These are phyloP conservation scores for Caenorhabditis zanzibari DNA, from an alignment of 2,888 invertebrate species.

Conservation along the genomic window DNA sequence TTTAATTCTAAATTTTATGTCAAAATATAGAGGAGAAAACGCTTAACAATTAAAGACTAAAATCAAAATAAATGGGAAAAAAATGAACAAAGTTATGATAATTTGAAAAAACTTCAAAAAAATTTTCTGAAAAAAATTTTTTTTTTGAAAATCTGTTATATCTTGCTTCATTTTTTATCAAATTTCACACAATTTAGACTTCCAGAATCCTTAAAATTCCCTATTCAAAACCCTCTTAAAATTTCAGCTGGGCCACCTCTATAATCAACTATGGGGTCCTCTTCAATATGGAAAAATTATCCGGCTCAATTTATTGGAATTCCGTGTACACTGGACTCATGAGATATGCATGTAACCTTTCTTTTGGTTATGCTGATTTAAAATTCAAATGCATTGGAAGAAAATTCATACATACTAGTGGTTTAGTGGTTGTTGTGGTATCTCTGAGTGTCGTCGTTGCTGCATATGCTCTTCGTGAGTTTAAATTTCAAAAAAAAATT, in stretches of 20 bases:
- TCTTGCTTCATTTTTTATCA: too few species aligned
- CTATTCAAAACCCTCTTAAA: neutral
- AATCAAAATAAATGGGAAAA: neutral
- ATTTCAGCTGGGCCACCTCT: conserved; percentile 72
- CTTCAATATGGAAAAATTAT: conserved; percentile 81
- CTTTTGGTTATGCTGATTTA: conserved; percentile 67
- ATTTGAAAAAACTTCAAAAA: too few species aligned
- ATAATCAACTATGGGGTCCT: conserved; percentile 80
- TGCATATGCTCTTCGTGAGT: conserved; percentile 65
- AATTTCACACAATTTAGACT: neutral
- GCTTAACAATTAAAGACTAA: neutral
- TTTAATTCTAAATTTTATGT: neutral
- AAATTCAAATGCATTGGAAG: conserved; percentile 68
- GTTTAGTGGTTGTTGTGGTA: conserved; percentile 67
- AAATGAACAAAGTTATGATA: too few species aligned
- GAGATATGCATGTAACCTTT: conserved; percentile 68
- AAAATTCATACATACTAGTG: conserved; percentile 72
- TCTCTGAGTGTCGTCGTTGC: conserved; percentile 69
- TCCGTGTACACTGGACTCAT: conserved; percentile 70
- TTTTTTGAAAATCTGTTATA: too few species aligned
- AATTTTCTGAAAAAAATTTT: too few species aligned
- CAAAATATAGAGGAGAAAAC: too few species aligned
- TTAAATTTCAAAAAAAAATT: neutral
- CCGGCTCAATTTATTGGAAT: conserved; percentile 78
- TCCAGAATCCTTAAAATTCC: neutral